These are phyloP conservation scores for Balanococcus diminutus DNA, from an alignment of 2,888 invertebrate species.

Conservation along the genomic window DNA sequence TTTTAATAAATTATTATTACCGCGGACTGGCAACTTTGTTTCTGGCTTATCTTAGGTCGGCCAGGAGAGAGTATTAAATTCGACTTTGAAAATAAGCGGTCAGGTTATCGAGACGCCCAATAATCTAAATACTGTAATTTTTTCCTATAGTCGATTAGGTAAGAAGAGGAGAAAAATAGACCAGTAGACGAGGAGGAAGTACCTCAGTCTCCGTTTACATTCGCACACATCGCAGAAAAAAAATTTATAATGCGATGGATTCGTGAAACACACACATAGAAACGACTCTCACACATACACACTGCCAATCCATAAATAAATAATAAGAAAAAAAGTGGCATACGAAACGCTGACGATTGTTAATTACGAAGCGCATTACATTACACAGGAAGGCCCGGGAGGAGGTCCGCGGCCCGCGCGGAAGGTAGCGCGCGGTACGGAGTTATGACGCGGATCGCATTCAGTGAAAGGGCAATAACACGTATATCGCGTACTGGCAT, in stretches of 20 bases:
- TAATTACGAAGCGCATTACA: slow-evolving; percentile 33
- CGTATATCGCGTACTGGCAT: slow-evolving; percentile 31
- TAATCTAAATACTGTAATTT: background rate
- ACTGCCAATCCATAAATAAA: background rate
- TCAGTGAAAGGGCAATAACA: slow-evolving; percentile 55
- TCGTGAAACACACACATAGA: background rate
- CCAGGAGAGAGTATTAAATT: background rate
- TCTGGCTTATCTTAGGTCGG: background rate
- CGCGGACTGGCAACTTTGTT: background rate
- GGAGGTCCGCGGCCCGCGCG: background rate
- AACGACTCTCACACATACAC: background rate
- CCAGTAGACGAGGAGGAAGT: background rate
- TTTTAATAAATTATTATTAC: no score
- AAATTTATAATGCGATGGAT: background rate
- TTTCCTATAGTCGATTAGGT: background rate
- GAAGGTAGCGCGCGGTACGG: background rate
- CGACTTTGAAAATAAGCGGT: slow-evolving; percentile 1
- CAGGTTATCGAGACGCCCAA: slow-evolving; percentile 14
- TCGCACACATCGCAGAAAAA: background rate
- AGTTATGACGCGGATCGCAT: slow-evolving; percentile 47
- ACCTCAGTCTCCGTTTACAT: background rate
- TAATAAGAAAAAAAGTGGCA: background rate
- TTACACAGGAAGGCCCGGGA: slow-evolving; percentile 18
- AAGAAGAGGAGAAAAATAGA: background rate
- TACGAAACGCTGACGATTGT: slow-evolving; percentile 13